Evolutionary conservation across 2,797 vertebrate genomes (phyloP), one percentile per base, ranked within the genome.

Genomic region (Rhinatrema bivittatum): DNA sequence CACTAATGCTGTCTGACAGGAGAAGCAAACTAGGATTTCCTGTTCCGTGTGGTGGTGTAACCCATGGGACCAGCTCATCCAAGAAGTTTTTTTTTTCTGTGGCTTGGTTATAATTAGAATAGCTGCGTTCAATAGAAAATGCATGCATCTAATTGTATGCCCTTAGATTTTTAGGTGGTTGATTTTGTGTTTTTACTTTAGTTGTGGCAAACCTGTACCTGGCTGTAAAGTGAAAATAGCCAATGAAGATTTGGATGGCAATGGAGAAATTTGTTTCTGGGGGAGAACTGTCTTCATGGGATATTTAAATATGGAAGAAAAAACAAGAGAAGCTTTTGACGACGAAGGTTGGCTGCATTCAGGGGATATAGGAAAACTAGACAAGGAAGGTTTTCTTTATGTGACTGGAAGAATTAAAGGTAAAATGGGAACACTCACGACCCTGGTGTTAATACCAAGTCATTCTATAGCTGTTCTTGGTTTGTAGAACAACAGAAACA

Each of bases 251-350:
- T 4, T 36, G 1, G 72, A 81, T 2, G 88, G 86, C 33, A 69
- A 52, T 0, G 90, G 90, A 5, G 85, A 94, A 69, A 79, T 93
- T 56, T 92, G 89, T 55, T 83, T 91, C 47, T 93, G 88, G 89
- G 91, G 90, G 38, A 82, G 88, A 16, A 89, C 77, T 8, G 38
- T 93, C 62, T 93, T 93, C 68, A 94, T 92, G 89, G 89, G 89
- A 37, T 93, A 90, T 53, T 76, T 92, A 38, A 88, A 93, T 67
- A 84, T 88, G 86, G 82, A 91, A 50, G 84, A 88, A 34, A 88
- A 84, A 71, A 94, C 88, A 3, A 61, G 67, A 28, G 84, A 91
- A 39, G 70, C 69, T 23, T 69, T 92, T 19, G 86, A 91, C 34
- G 62, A 86, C 5, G 85, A 91, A 2, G 87, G 87, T 25, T 92